These are phyloP conservation scores for Lucifuga dentata DNA, from an alignment of 2,113 vertebrate species.

Conservation along the genomic window DNA sequence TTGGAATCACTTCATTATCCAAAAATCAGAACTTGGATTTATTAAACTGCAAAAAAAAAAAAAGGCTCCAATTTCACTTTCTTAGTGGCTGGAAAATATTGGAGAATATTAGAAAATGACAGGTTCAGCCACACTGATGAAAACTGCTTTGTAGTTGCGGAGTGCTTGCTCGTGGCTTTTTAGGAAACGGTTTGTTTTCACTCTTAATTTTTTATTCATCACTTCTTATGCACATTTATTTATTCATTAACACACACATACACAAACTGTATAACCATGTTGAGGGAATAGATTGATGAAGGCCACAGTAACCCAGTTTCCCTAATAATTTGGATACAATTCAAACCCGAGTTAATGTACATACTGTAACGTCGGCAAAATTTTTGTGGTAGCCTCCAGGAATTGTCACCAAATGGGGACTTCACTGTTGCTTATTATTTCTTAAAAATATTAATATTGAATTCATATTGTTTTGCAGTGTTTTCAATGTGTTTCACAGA, in stretches of 20 bases:
- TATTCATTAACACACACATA: slow-evolving; percentile 17
- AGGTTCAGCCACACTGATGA: slow-evolving; percentile 29
- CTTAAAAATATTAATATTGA: too few relatives aligned
- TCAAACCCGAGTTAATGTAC: slow-evolving; percentile 12
- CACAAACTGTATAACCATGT: slow-evolving; percentile 18
- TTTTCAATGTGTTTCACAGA: too few relatives aligned
- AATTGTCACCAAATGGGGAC: too few relatives aligned
- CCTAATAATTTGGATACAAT: slow-evolving; percentile 3
- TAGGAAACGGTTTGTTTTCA: slow-evolving; percentile 18
- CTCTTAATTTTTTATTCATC: slow-evolving; percentile 24
- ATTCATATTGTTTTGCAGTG: too few relatives aligned
- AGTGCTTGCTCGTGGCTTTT: slow-evolving; percentile 17
- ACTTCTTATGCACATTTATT: neutral
- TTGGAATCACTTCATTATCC: slow-evolving; percentile 17
- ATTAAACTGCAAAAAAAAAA: neutral
- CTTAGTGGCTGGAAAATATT: neutral
- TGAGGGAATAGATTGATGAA: slow-evolving; percentile 12
- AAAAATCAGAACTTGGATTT: slow-evolving; percentile 5
- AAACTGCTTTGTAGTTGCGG: slow-evolving; percentile 1
- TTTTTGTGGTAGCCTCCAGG: too few relatives aligned
- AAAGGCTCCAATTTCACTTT: neutral
- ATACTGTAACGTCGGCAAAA: slow-evolving; percentile 2
- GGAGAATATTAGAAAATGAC: slow-evolving; percentile 7
- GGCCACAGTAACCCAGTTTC: slow-evolving; percentile 12
- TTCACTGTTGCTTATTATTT: too few relatives aligned